phyloP scores from a whole-genome alignment of 2,113 vertebrate species.

The Labeo rohita region DNA sequence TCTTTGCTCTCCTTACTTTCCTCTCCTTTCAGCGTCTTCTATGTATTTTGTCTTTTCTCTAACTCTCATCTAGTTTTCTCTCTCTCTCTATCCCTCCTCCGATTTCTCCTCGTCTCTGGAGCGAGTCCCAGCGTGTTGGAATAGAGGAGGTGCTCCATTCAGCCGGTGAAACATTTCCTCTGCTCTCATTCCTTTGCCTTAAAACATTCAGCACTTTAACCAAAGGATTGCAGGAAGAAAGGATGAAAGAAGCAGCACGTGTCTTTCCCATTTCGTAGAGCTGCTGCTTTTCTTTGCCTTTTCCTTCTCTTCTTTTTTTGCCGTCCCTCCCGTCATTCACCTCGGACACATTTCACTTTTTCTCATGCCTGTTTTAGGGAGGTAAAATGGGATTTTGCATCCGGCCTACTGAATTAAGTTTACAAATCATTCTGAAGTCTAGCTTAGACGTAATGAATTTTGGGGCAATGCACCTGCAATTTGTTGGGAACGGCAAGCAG shows the following conservation, averaged over 20 bases:
- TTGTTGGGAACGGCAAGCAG: not conserved
- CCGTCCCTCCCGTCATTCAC: not conserved
- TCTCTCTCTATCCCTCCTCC: not conserved
- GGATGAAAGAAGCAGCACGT: slow-evolving; percentile 25
- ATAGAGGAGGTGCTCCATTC: slow-evolving; percentile 68
- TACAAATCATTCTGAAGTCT: not conserved
- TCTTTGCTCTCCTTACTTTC: not conserved
- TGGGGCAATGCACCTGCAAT: not conserved
- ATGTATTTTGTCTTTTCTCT: not conserved
- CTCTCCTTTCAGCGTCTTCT: slow-evolving; percentile 60
- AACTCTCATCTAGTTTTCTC: not conserved
- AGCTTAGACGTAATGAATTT: not conserved
- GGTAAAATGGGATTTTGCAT: not conserved
- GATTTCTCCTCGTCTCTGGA: slow-evolving; percentile 13
- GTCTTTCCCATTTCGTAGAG: not conserved
- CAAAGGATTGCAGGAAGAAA: slow-evolving; percentile 32
- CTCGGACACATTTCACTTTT: not conserved
- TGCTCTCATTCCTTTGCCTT: slow-evolving; percentile 46
- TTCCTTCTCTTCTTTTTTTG: not conserved
- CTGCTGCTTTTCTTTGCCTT: not conserved
- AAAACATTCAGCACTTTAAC: slow-evolving; percentile 42
- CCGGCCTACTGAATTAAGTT: not conserved
- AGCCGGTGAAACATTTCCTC: slow-evolving; percentile 48
- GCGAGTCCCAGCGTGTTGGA: slow-evolving; percentile 33
- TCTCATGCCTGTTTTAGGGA: not conserved